A percentile compares a stretch with the other conserved stretches of the same genome.
Conservation (phyloP, 1,140 invertebrate genomes). For the Episyrphus balteatus region DNA sequence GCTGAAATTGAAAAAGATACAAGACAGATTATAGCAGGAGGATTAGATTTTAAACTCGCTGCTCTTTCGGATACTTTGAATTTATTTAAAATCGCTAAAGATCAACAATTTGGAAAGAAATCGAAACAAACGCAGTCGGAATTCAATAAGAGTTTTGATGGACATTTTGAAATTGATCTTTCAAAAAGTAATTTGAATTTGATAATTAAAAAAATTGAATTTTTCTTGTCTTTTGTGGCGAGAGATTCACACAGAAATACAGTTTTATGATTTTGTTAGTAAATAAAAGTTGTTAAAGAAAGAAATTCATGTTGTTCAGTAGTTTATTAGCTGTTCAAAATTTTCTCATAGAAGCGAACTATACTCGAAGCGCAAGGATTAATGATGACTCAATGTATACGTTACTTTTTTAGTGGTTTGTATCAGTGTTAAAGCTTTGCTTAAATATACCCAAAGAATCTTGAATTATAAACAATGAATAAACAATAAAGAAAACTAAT, state of each 20-base stretch:
- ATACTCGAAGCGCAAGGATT: too few species aligned
- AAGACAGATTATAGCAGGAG: slow-evolving; percentile 17
- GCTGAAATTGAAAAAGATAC: slow-evolving; percentile 22
- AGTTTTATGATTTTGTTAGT: too few species aligned
- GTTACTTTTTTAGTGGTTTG: too few species aligned
- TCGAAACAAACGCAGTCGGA: slow-evolving; percentile 16
- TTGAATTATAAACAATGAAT: too few species aligned
- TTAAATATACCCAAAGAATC: too few species aligned
- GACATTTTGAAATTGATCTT: slow-evolving; percentile 38
- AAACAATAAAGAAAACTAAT: too few species aligned
- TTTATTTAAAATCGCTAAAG: slow-evolving; percentile 40
- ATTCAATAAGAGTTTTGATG: slow-evolving; percentile 41
- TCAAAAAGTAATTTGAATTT: slow-evolving; percentile 45
- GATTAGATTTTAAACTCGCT: slow-evolving; percentile 19
- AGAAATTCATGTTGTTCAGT: too few species aligned
- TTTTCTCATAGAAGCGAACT: too few species aligned
- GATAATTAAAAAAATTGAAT: slow-evolving; percentile 55
- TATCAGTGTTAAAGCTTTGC: too few species aligned
- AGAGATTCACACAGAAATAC: slow-evolving; percentile 7
- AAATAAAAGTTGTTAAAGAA: too few species aligned
- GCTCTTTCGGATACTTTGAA: slow-evolving; percentile 50
- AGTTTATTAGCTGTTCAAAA: too few species aligned
- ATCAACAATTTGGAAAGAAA: slow-evolving; percentile 21
- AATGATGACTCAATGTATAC: too few species aligned
- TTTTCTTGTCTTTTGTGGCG: slow-evolving; percentile 53